These are phyloP conservation scores for Fulmarus glacialis DNA, from an alignment of 2,113 vertebrate genomes.

Conservation along the genomic window DNA sequence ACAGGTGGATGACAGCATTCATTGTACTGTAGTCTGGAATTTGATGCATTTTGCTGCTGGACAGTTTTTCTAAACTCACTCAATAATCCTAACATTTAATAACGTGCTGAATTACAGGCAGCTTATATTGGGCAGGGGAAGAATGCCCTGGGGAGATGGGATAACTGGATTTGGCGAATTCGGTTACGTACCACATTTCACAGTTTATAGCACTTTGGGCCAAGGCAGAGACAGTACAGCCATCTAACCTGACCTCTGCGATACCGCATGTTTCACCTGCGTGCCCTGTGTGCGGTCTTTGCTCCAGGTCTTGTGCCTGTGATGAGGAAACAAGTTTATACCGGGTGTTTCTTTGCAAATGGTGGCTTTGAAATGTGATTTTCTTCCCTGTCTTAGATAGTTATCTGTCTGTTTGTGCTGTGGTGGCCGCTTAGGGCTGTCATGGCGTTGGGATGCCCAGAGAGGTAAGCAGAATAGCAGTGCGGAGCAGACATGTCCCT, in stretches of 20 bases:
- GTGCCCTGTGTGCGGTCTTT: background rate
- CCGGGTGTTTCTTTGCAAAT: background rate
- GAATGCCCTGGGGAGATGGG: background rate
- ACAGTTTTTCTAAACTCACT: background rate
- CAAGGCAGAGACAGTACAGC: background rate
- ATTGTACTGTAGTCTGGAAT: background rate
- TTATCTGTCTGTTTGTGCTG: background rate
- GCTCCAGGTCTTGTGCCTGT: background rate
- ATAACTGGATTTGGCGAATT: conserved; percentile 27
- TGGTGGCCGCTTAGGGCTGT: background rate
- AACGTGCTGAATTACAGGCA: background rate
- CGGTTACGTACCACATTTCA: background rate
- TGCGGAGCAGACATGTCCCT: background rate
- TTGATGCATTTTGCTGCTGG: background rate
- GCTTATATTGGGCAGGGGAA: background rate
- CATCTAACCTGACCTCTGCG: background rate
- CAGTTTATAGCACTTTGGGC: background rate
- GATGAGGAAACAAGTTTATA: background rate
- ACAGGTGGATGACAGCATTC: background rate
- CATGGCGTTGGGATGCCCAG: background rate
- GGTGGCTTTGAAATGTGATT: background rate
- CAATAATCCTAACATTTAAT: background rate
- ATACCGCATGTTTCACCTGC: background rate
- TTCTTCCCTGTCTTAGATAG: background rate
- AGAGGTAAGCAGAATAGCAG: background rate